Base-by-base conservation (phyloP, 2,888 invertebrate genomes). In the Apodemia duryi region DNA sequence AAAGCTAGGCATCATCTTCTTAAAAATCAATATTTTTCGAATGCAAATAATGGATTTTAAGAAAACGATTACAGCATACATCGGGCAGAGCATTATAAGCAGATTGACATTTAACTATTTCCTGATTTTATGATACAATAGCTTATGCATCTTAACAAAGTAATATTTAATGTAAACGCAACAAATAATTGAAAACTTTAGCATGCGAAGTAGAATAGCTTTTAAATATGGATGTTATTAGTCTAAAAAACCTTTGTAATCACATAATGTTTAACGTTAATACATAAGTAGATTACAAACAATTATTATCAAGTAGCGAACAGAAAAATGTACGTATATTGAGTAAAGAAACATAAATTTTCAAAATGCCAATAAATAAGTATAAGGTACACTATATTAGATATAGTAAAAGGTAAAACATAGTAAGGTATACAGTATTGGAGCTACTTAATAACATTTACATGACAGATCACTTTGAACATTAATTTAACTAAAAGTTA, bases 401-500 rank as follows among this genome's bases (percentile, higher is more conserved):
- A 41, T 43, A 43, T 43, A 43, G 10, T 10, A 3, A 10, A 43
- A 43, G 43, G 43, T 10, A 6, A 43, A 43, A 43, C 10, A 10
- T 41, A 41, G 41, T 4, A 43, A 43, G 10, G 11, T 43, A 11
- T 41, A 10, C 2, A 41, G 10, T 41, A 41, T 41, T 10, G 41
- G 10, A 43, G 43, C 46, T 46, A 46, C 46, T 46, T 13, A 46
- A 4, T 46, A 46, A 46, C 4, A 46, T 46, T 13, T 4, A 46
- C 11, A 11, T 11, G 13, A 28, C 49, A 61, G 7, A 61, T 64
- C 74, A 79, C 82, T 83, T 80, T 81, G 71, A 75, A 75, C 83
- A 84, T 84, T 77, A 87, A 87, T 87, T 88, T 86, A 86, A 88
- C 80, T 73, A 49, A 61, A 64, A 65, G 84, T 87, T 85, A 87